phyloP scores from a whole-genome alignment of 2,888 invertebrate species.

The Synergus gifuensis region DNA sequence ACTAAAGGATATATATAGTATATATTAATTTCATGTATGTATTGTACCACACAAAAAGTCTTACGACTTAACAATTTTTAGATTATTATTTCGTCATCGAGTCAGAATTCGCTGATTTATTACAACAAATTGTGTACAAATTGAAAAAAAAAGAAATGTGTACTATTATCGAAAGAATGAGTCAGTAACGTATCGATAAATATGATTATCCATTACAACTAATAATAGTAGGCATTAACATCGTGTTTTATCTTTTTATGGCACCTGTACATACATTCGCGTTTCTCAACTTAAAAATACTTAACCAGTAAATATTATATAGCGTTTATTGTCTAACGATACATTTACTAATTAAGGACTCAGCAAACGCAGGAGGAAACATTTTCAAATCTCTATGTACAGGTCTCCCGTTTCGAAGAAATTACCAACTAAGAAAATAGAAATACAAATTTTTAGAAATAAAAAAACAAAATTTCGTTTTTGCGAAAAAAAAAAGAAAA shows the following conservation, averaged over 20 bases:
- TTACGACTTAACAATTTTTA: not conserved
- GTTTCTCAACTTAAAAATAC: slow-evolving; percentile 50
- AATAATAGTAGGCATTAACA: slow-evolving; percentile 42
- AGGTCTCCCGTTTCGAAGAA: not conserved
- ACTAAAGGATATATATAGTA: not conserved
- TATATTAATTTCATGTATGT: no score
- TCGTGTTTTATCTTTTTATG: slow-evolving; percentile 50
- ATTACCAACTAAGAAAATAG: slow-evolving; percentile 23
- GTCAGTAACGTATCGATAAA: slow-evolving; percentile 51
- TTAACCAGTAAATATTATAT: slow-evolving; percentile 52
- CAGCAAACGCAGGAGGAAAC: not conserved
- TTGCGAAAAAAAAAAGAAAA: slow-evolving; percentile 44
- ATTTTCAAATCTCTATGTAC: slow-evolving; percentile 35
- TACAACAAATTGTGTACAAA: slow-evolving; percentile 60
- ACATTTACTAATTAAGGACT: slow-evolving; percentile 31
- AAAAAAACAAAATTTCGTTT: slow-evolving; percentile 33
- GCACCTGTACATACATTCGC: slow-evolving; percentile 55
- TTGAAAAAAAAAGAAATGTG: slow-evolving; percentile 50
- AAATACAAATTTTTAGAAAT: slow-evolving; percentile 14
- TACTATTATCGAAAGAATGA: slow-evolving; percentile 34
- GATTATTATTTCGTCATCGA: slow-evolving; percentile 39
- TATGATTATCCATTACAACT: slow-evolving; percentile 51
- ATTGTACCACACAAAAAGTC: no score
- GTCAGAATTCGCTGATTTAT: slow-evolving; percentile 50
- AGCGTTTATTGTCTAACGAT: slow-evolving; percentile 56